Evolutionary conservation across 2,113 vertebrate species (phyloP), one percentile per base, ranked within the genome.

Genomic region (Myxocyprinus asiaticus): DNA sequence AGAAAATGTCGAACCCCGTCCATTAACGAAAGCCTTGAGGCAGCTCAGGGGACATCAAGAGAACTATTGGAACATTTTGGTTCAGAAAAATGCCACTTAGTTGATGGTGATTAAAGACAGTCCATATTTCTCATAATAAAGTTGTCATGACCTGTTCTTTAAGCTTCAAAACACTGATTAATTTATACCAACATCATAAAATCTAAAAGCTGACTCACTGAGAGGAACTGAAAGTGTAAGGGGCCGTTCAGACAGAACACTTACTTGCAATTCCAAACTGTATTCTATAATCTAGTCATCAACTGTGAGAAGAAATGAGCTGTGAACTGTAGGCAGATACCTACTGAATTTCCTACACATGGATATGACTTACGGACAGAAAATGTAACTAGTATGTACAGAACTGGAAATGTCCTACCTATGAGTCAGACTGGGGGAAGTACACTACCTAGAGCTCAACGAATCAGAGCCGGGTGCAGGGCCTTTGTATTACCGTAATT

Each of bases 401-500:
- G 33, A 33, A 59, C 8, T 78, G 71, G 77, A 80, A 75, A 67
- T 17, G 72, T 73, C 50, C 66, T 68, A 17, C 9, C 76, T 22
- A 50, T 67, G 71, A 79, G 53, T 83, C 70, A 73, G 76, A 66
- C 66, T 42, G 51, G 76, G 67, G 61, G 63, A 81, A 81, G 68
- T 64, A 62, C 47, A 9, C 66, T 53, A 62, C 73, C 73, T 63
- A 78, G 8, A 56, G 64, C 68, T 76, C 70, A 72, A 77, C 75
- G 47, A 81, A 84, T 84, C 70, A 79, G 66, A 71, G 69, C 50
- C 48, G 63, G 17, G 50, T 4, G 55, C 53, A 68, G 67, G 55
- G 75, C 75, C 44, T 9, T 43, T 76, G 66, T 76, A 79, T 85
- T 80, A 84, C 71, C 51, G 50, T 85, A 80, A 88, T 83, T 79